Conservation (phyloP, 2,113 vertebrate genomes). For the Copsychus sechellarum region DNA sequence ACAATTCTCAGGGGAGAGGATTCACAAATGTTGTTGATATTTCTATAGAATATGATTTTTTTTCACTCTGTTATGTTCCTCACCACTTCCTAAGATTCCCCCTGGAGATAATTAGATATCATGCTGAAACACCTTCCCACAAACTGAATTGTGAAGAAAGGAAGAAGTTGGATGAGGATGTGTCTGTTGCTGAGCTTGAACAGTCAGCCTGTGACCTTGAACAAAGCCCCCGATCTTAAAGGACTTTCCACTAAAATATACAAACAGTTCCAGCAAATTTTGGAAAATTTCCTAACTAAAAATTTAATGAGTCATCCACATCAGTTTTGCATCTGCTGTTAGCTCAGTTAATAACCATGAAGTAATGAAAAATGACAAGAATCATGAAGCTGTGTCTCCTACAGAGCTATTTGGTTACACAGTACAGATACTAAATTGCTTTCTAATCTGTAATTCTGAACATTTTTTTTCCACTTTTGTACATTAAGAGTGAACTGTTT, state of each 20-base stretch:
- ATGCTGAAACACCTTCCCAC: constrained; percentile 29
- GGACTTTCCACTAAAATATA: constrained; percentile 17
- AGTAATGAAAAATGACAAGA: neutral
- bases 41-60: neutral
- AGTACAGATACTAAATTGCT: neutral
- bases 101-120: constrained; percentile 46
- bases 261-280: constrained; percentile 1
- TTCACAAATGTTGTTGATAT: neutral
- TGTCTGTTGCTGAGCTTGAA: constrained; percentile 31
- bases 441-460: neutral
- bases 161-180: constrained; percentile 37
- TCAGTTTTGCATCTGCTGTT: constrained; percentile 8
- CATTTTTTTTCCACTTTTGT: neutral
- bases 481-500: neutral
- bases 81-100: constrained; percentile 11
- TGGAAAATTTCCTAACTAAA: neutral
- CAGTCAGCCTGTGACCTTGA: constrained; percentile 52
- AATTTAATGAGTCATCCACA: neutral
- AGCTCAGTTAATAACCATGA: neutral
- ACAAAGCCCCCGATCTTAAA: neutral
- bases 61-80: constrained; percentile 29
- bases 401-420: neutral
- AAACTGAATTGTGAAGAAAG: constrained; percentile 54
- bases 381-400: constrained; percentile 14
- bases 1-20: neutral